phyloP scores from a whole-genome alignment of 1,140 invertebrate species.

The Cotesia glomerata region DNA sequence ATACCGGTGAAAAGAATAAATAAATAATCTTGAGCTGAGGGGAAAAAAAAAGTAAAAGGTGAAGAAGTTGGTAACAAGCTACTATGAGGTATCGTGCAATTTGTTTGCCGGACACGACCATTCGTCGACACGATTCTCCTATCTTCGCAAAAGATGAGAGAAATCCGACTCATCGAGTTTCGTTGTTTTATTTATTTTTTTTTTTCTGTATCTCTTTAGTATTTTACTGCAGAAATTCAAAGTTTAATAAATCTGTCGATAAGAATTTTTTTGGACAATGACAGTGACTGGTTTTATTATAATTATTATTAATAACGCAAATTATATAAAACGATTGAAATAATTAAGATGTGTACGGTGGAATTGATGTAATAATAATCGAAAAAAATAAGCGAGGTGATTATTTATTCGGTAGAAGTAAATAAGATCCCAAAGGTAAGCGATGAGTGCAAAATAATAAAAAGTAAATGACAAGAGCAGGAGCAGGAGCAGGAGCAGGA shows the following conservation, averaged over 20 bases:
- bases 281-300: no score
- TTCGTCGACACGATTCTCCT: slow-evolving; percentile 60
- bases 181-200: slow-evolving; percentile 4
- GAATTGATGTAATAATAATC: background rate
- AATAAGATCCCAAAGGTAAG: no score
- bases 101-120: slow-evolving; percentile 61
- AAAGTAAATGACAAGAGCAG: no score
- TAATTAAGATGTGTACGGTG: background rate
- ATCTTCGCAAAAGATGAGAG: slow-evolving; percentile 58
- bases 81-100: slow-evolving; percentile 59
- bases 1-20: no score
- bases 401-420: background rate
- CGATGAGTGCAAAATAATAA: no score
- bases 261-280: background rate
- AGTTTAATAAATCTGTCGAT: no score
- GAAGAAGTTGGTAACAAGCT: slow-evolving; percentile 49
- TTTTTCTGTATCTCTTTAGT: background rate
- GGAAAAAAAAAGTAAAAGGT: slow-evolving; percentile 31
- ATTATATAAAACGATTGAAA: no score
- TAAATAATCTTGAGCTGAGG: slow-evolving; percentile 19
- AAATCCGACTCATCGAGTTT: slow-evolving; percentile 43
- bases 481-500: background rate
- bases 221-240: background rate
- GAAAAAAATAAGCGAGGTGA: background rate
- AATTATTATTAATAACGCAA: no score